Evolutionary conservation across 2,113 vertebrate species (phyloP), one percentile per base, ranked within the genome.

Genomic region (Gallinago undulata): DNA sequence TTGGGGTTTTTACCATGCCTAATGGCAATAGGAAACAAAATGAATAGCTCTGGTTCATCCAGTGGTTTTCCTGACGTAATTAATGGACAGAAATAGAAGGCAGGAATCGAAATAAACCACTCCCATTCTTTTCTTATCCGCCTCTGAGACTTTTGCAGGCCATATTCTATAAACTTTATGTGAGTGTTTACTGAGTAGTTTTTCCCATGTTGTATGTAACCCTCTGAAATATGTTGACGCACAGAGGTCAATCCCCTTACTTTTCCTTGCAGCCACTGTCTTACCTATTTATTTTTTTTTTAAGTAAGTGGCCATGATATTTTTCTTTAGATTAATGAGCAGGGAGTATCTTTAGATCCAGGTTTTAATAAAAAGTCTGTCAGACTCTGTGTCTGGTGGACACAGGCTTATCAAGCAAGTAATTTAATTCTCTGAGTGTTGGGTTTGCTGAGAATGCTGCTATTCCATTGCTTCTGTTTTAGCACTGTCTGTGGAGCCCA

Each of bases 91-190:
- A 95, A 96, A 95, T 96, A 96, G 91, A 93, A 93, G 77, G 53
- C 91, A 95, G 96, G 95, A 96, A 94, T 87, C 89, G 84, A 94
- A 96, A 84, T 69, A 93, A 95, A 89, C 84, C 92, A 90, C 90
- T 96, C 90, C 90, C 53, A 75, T 90, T 94, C 83, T 94, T 90
- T 95, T 93, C 94, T 75, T 94, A 76, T 90, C 33, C 62, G 15
- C 56, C 33, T 92, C 66, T 84, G 92, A 92, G 83, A 93, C 56
- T 91, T 94, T 75, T 95, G 19, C 69, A 78, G 83, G 64, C 90
- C 81, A 53, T 13, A 21, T 64, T 86, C 80, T 93, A 79, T 87
- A 86, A 95, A 95, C 90, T 82, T 72, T 19, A 33, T 70, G 60
- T 73, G 80, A 82, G 53, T 93, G 84, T 92, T 94, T 91, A 93